Conservation (phyloP, 1,140 invertebrate species). For the Eumaeus atala region DNA sequence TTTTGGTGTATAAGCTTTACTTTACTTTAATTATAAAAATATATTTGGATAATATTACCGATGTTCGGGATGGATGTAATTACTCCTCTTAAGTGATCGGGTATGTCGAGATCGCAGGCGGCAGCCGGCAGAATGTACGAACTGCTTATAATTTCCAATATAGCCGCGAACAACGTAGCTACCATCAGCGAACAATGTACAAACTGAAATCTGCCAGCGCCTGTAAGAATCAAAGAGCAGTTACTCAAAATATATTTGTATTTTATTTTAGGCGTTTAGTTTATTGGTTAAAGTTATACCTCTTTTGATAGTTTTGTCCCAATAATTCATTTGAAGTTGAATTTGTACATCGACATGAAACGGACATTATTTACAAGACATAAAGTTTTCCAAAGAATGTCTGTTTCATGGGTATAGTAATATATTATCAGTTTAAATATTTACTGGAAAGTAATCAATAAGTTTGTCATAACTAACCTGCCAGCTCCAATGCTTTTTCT, state of each 20-base stretch:
- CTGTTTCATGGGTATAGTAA: no score
- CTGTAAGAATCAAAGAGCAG: conserved; percentile 32
- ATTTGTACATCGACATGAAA: neutral
- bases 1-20: no score
- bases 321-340: neutral
- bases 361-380: no score
- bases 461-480: conserved; percentile 29
- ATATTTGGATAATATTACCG: conserved; percentile 28
- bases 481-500: conserved; percentile 45
- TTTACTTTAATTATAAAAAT: neutral
- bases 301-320: neutral
- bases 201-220: conserved; percentile 49
- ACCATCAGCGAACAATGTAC: conserved; percentile 48
- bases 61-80: conserved; percentile 55
- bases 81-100: conserved; percentile 44
- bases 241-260: neutral
- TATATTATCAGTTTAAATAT: no score
- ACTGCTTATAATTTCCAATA: conserved; percentile 51
- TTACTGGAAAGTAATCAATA: neutral
- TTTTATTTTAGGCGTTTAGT: no score
- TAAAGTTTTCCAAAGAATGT: no score
- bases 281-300: no score
- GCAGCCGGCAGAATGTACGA: conserved; percentile 52
- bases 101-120: conserved; percentile 45
- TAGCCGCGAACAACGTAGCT: conserved; percentile 29